Evolutionary conservation across 1,140 invertebrate species (phyloP).

Genomic region (Dreissena rostriformis): DNA sequence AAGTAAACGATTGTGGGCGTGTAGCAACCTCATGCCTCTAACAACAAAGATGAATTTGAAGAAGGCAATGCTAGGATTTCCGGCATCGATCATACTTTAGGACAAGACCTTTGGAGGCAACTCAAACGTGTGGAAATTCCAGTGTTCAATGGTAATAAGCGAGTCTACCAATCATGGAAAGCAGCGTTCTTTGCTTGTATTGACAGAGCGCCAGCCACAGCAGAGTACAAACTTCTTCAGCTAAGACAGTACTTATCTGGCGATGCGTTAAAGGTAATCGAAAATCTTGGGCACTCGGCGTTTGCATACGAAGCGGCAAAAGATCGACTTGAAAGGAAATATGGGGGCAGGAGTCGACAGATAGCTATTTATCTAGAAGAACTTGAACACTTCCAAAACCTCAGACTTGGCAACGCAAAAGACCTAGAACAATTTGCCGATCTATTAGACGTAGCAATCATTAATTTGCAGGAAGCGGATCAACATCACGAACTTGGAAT

Average conservation of each 20-base stretch:
- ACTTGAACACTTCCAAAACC: no score
- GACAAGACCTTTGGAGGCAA: constrained; percentile 1
- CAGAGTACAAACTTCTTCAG: constrained; percentile 10
- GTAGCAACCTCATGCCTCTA: no score
- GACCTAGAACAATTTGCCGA: neutral
- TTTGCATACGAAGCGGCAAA: constrained; percentile 8
- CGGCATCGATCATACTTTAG: neutral
- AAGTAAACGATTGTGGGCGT: no score
- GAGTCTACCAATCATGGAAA: constrained; percentile 4
- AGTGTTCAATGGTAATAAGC: constrained; percentile 7
- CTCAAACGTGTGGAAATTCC: constrained; percentile 11
- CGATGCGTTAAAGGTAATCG: constrained; percentile 7
- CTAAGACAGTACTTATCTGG: constrained; percentile 11
- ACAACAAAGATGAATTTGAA: no score
- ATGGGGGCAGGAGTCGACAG: neutral
- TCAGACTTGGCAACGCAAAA: no score
- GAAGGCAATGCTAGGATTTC: no score
- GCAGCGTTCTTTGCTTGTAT: constrained; percentile 12
- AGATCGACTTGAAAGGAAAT: constrained; percentile 25
- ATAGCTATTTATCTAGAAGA: no score
- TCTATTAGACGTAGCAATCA: no score
- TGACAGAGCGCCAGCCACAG: constrained; percentile 13
- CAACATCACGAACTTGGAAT: no score
- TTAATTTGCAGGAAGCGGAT: no score
- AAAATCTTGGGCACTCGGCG: constrained; percentile 9